A percentile compares a stretch with the other conserved stretches of the same genome.
phyloP scores from a whole-genome alignment of 1,140 invertebrate genomes.

The Drosophila yakuba region DNA sequence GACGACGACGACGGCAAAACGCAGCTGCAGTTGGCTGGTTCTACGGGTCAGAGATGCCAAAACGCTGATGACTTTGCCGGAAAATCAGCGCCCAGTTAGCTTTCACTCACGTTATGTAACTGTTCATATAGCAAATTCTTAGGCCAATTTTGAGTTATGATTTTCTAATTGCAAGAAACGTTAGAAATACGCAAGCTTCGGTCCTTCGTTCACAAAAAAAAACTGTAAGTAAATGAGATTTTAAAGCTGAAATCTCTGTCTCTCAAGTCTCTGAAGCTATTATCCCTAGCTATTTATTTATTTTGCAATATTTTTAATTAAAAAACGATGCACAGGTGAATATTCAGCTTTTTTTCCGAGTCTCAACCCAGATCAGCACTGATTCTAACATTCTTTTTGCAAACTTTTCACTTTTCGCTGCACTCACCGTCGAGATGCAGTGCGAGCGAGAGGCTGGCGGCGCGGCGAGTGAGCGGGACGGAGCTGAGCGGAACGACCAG shows the following conservation, averaged over 20 bases:
- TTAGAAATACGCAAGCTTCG: too few relatives aligned
- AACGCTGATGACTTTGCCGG: neutral
- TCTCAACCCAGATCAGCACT: constrained; percentile 29
- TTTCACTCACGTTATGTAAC: neutral
- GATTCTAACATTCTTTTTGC: constrained; percentile 67
- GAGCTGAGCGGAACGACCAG: neutral
- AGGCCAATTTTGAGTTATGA: too few relatives aligned
- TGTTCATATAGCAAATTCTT: too few relatives aligned
- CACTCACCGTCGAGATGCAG: constrained; percentile 54
- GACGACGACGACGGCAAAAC: constrained; percentile 23
- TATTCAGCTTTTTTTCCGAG: constrained; percentile 10
- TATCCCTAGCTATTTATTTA: neutral
- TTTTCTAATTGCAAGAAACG: too few relatives aligned
- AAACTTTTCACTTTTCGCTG: constrained; percentile 72
- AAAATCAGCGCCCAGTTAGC: neutral
- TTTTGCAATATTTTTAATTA: neutral
- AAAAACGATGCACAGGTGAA: neutral
- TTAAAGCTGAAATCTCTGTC: too few relatives aligned
- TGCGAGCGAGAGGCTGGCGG: constrained; percentile 29
- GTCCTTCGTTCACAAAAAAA: too few relatives aligned
- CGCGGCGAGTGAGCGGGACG: constrained; percentile 2
- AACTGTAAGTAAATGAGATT: too few relatives aligned
- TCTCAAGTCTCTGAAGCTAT: too few relatives aligned
- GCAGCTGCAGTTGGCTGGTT: constrained; percentile 53
- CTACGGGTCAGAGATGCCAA: constrained; percentile 41